phyloP scores from a whole-genome alignment of 2,888 invertebrate genomes.

The Parnassius glacialis region DNA sequence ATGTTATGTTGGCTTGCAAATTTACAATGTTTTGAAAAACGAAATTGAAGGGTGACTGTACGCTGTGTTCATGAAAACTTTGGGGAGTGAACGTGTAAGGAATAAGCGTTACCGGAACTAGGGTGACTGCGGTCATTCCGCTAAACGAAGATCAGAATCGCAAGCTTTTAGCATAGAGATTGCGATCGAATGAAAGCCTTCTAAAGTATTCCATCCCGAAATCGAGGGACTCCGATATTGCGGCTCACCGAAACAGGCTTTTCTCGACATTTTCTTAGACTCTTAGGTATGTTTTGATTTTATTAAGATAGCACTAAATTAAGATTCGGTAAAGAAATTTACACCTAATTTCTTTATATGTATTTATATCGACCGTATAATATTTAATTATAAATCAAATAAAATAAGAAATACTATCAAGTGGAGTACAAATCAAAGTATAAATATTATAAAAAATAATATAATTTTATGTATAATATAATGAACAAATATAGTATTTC shows the following conservation, averaged over 20 bases:
- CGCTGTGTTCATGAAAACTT: slow-evolving; percentile 73
- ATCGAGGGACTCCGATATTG: slow-evolving; percentile 74
- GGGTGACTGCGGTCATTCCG: slow-evolving; percentile 80
- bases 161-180: slow-evolving; percentile 81
- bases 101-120: slow-evolving; percentile 73
- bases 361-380: too few species aligned
- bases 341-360: too few species aligned
- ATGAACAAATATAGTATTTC: too few species aligned
- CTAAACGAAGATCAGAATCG: slow-evolving; percentile 82
- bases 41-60: slow-evolving; percentile 62
- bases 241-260: slow-evolving; percentile 69
- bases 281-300: slow-evolving; percentile 62
- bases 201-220: slow-evolving; percentile 75
- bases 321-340: background rate
- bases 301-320: slow-evolving; percentile 9
- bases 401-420: too few species aligned
- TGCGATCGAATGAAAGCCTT: slow-evolving; percentile 78
- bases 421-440: too few species aligned
- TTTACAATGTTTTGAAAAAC: slow-evolving; percentile 39
- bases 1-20: too few species aligned
- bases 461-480: too few species aligned
- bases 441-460: too few species aligned
- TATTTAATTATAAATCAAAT: too few species aligned
- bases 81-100: slow-evolving; percentile 76
- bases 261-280: slow-evolving; percentile 60